Evolutionary conservation across 2,888 invertebrate genomes (phyloP).

Genomic region (Oscheius sp.): DNA sequence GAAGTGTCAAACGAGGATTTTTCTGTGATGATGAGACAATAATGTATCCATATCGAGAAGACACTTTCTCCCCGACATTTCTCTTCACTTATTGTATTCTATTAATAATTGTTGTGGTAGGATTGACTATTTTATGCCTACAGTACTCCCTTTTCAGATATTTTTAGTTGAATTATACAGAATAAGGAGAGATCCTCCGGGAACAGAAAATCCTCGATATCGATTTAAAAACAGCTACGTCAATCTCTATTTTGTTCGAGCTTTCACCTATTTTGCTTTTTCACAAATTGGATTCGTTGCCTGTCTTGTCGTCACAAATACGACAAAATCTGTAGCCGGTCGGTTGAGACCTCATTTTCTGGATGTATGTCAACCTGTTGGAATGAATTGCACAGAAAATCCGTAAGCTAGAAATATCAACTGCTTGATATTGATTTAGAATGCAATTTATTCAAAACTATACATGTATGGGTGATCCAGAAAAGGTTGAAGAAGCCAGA

Average conservation of each 20-base stretch:
- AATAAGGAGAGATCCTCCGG: slow-evolving; percentile 45
- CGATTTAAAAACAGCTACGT: slow-evolving; percentile 53
- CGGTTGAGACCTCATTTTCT: slow-evolving; percentile 92
- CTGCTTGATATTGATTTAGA: background rate
- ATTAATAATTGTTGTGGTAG: slow-evolving; percentile 44
- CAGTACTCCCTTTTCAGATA: no score
- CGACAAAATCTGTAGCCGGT: slow-evolving; percentile 91
- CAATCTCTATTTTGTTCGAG: slow-evolving; percentile 51
- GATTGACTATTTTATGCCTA: background rate
- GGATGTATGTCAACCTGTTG: slow-evolving; percentile 83
- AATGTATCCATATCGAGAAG: slow-evolving; percentile 46
- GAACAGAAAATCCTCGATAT: slow-evolving; percentile 44
- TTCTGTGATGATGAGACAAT: slow-evolving; percentile 62
- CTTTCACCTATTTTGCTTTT: slow-evolving; percentile 57
- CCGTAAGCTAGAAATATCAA: slow-evolving; percentile 3
- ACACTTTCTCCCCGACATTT: slow-evolving; percentile 43
- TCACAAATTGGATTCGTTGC: slow-evolving; percentile 60
- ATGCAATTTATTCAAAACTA: slow-evolving; percentile 47
- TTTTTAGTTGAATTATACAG: slow-evolving; percentile 51
- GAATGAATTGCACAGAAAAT: slow-evolving; percentile 44
- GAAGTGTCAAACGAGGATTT: slow-evolving; percentile 53
- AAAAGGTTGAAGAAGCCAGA: slow-evolving; percentile 52
- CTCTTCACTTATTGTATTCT: slow-evolving; percentile 46
- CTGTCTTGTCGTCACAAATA: slow-evolving; percentile 75
- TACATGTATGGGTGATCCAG: slow-evolving; percentile 50